Percentiles rank a stretch among this genome's conserved stretches.
phyloP scores from a whole-genome alignment of 2,797 vertebrate genomes.

The Smutsia gigantea region DNA sequence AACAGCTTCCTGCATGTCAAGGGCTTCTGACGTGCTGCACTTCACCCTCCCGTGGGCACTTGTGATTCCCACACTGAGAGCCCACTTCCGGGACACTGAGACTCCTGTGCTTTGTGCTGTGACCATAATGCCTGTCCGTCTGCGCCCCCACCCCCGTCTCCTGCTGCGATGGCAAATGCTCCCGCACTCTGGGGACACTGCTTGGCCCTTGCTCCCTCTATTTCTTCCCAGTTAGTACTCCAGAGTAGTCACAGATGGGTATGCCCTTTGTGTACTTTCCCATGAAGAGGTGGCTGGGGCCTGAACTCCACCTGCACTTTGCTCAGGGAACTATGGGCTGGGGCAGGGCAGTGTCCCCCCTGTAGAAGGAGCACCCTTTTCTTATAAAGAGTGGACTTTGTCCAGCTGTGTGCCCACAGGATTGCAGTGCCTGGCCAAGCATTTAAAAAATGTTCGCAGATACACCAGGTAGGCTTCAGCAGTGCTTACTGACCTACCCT shows the following conservation, averaged over 20 bases:
- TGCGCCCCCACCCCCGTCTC: neutral
- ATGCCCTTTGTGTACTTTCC: neutral
- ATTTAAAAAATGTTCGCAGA: neutral
- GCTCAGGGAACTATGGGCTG: neutral
- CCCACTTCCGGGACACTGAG: neutral
- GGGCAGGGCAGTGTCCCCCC: neutral
- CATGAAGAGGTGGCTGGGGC: neutral
- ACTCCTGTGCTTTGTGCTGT: neutral
- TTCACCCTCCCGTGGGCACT: neutral
- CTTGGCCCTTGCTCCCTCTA: neutral
- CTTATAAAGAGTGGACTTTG: neutral
- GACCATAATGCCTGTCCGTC: rapidly evolving
- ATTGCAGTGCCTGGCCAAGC: neutral
- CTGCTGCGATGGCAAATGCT: neutral
- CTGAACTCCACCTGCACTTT: neutral
- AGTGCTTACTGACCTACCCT: neutral
- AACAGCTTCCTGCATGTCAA: neutral
- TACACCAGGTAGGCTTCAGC: rapidly evolving
- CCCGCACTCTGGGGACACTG: neutral
- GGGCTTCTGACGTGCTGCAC: neutral
- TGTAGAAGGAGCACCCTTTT: neutral
- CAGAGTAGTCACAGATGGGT: neutral
- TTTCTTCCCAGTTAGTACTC: neutral
- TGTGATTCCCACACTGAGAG: too few relatives aligned
- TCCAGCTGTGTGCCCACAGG: neutral